Base-by-base conservation (phyloP, 1,140 invertebrate genomes). In the Gryon sp. region DNA sequence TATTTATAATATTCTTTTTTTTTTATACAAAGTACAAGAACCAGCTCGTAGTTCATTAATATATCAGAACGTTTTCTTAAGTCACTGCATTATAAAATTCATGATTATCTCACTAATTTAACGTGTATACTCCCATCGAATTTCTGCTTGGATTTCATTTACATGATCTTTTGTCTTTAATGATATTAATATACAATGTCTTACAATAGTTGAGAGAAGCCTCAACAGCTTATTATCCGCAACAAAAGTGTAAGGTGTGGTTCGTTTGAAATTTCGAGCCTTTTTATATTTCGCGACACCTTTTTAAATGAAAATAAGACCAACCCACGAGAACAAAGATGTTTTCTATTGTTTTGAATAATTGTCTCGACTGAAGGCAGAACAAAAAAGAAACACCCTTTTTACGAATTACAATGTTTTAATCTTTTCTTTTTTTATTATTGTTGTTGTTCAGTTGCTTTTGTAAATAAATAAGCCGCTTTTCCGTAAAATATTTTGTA, bases 71-170 rank as follows among this genome's bases (percentile, higher is more conserved):
- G n/a, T n/a, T n/a, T n/a, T n/a, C n/a, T n/a, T n/a, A n/a, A n/a
- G n/a, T n/a, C n/a, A n/a, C n/a, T n/a, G n/a, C n/a, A n/a, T n/a
- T n/a, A n/a, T n/a, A n/a, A n/a, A n/a, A n/a, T n/a, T n/a, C n/a
- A n/a, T n/a, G n/a, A n/a, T n/a, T n/a, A n/a, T n/a, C n/a, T n/a
- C n/a, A n/a, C n/a, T n/a, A n/a, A n/a, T n/a, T n/a, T n/a, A n/a
- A n/a, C n/a, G 50, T 34, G 59, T 57, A 52, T 74, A 63, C 59
- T 65, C 60, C 52, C 63, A 73, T 73, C 69, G 52, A 59, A 62
- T 52, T n/a, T n/a, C n/a, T n/a, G n/a, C n/a, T n/a, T n/a, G n/a
- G n/a, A 59, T 74, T 65, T 65, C 69, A 74, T 74, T 74, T 74
- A 52, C 69, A 74, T 74, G 69, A 74, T 65, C 69, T 60, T 74